Base-by-base conservation (phyloP, 2,797 vertebrate genomes). In the Urophycis tenuis region DNA sequence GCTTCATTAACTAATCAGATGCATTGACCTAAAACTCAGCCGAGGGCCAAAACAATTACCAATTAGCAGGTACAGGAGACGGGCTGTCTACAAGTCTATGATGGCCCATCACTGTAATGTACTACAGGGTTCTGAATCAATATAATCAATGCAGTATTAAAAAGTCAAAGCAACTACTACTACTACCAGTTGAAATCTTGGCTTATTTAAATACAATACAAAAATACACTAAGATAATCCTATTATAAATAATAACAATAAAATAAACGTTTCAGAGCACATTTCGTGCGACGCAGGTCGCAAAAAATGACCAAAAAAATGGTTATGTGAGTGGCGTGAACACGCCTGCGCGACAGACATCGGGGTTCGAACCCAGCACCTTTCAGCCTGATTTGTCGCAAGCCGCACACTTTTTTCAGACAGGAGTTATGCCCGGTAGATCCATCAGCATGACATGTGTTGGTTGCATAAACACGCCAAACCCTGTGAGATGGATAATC, bases 131-230 rank as follows among this genome's bases (percentile, higher is more conserved):
- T 70, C 35, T 41, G 22, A 72, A 36, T 87, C 82, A 79, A 83
- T 85, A 76, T 10, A 85, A 87, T 85, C 81, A 81, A 87, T 86
- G 74, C 76, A 84, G 81, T 77, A 85, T 85, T 82, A 74, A 86
- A 77, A 71, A 71, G 76, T n/a, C 70, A 78, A 82, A 60, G 60
- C 73, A 25, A 5, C 76, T 77, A 29, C 9, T 12, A 67, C 9
- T 67, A 0, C n/a, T 12, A 8, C 29, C 25, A 25, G 22, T 60
- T n/a, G 53, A 60, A 60, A 29, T n/a, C 60, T 67, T 67, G 25
- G 60, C 60, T 41, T 12, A 49, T 49, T 49, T 17, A 49, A 2
- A 49, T 19, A 2, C 41, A 49, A 49, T 49, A 17, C 14, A n/a
- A n/a, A n/a, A n/a, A n/a, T n/a, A n/a, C n/a, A n/a, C n/a, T n/a